Evolutionary conservation across 2,888 invertebrate genomes (phyloP), one percentile per base, ranked within the genome.

Genomic region (Ectemnius cavifrons): DNA sequence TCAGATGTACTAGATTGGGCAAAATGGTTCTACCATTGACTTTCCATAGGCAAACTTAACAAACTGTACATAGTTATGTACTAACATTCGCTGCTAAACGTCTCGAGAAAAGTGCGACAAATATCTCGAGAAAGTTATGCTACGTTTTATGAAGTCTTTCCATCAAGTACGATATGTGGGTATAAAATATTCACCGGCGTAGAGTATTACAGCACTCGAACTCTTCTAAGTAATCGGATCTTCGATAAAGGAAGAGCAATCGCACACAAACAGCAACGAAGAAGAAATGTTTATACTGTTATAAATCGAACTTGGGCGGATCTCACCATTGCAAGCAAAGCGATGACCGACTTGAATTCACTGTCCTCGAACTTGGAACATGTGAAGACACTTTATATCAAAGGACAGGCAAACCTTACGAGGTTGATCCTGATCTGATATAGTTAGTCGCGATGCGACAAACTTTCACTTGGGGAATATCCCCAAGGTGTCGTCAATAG

Each of bases 121-220:
- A 37, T 37, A 2, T 37, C 37, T 37, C 37, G 37, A 37, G 11
- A 11, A 37, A 37, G 57, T 20, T 65, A 13, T n/a, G 47, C 37
- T 56, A 58, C 13, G 58, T 11, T 70, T 45, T 28, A 23, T 4
- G 37, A 47, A 28, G 52, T 77, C 37, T 57, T 28, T 61, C 66
- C 46, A 64, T 46, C 20, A 27, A 4, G 11, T 64, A 27, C 63
- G 66, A 27, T 3, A 57, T 56, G 78, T 69, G 77, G 69, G 57
- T 14, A 77, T 58, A 73, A 63, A 77, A 69, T 64, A 67, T 73
- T 67, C 5, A 6, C 23, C 57, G 67, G 60, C 28, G 11, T 37
- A 37, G 37, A 37, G 37, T 37, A 37, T 11, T 11, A 11, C 11
- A 37, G 37, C 37, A 37, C 37, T 37, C 37, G 8, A 37, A 37